These are phyloP conservation scores for Margarornis squamiger DNA, from an alignment of 2,797 vertebrate species.

Conservation along the genomic window DNA sequence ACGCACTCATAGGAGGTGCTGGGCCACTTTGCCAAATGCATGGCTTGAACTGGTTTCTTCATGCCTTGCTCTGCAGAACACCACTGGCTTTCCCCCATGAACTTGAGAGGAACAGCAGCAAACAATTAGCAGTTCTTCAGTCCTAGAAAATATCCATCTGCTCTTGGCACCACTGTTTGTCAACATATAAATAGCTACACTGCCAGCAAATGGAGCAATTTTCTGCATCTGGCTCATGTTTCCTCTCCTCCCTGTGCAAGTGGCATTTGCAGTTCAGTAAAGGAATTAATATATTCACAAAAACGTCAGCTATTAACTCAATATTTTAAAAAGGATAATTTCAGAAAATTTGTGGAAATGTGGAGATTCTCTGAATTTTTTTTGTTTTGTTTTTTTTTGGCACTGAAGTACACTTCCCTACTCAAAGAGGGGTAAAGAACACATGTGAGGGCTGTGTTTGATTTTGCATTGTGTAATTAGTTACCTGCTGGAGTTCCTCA, in stretches of 20 bases:
- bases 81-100: conserved; percentile 17
- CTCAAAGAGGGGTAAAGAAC: background rate
- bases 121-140: conserved; percentile 59
- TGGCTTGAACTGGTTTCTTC: conserved; percentile 20
- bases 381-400: background rate
- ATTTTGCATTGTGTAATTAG: conserved; percentile 55
- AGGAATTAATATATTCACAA: background rate
- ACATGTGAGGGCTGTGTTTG: conserved; percentile 11
- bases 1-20: background rate
- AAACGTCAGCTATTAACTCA: background rate
- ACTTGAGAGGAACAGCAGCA: conserved; percentile 43
- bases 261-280: background rate
- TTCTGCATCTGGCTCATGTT: conserved; percentile 27
- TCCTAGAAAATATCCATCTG: conserved; percentile 53
- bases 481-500: conserved; percentile 59
- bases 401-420: background rate
- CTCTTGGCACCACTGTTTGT: conserved; percentile 57
- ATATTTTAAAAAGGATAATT: background rate
- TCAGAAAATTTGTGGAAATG: background rate
- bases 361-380: background rate
- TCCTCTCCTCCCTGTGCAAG: background rate
- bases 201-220: conserved; percentile 34
- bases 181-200: conserved; percentile 46
- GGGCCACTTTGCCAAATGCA: conserved; percentile 21
- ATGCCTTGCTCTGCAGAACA: conserved; percentile 42